Conservation (phyloP, 2,113 vertebrate genomes). For the Melanerpes formicivorus region DNA sequence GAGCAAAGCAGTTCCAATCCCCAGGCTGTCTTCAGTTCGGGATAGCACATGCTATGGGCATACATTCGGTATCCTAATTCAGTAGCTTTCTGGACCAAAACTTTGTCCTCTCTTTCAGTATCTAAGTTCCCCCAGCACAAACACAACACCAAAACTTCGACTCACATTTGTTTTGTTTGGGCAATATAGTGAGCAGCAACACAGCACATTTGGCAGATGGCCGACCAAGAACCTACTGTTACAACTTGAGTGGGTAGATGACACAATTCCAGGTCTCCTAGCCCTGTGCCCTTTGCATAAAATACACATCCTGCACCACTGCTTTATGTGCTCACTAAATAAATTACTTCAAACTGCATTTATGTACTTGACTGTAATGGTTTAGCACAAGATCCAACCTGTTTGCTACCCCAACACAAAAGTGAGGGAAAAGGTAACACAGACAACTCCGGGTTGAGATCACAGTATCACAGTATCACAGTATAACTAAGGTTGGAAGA, state of each 20-base stretch:
- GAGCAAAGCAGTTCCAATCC: not conserved
- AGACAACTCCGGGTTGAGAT: too few relatives aligned
- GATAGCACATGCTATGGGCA: rapidly evolving
- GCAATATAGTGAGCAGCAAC: not conserved
- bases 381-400: too few relatives aligned
- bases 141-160: not conserved
- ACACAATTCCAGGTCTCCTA: not conserved
- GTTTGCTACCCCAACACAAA: too few relatives aligned
- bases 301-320: not conserved
- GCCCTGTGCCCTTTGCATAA: rapidly evolving
- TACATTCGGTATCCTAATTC: not conserved
- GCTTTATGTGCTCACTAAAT: not conserved
- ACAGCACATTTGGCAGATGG: not conserved
- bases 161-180: not conserved
- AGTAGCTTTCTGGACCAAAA: not conserved
- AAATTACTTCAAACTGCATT: not conserved
- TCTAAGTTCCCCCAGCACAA: not conserved
- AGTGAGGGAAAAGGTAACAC: too few relatives aligned
- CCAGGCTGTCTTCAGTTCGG: not conserved
- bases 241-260: not conserved
- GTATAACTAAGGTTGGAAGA: too few relatives aligned
- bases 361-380: not conserved
- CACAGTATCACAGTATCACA: too few relatives aligned
- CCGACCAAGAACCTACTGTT: not conserved
- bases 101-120: not conserved